phyloP scores from a whole-genome alignment of 2,113 vertebrate species.

The Gobio gobio region DNA sequence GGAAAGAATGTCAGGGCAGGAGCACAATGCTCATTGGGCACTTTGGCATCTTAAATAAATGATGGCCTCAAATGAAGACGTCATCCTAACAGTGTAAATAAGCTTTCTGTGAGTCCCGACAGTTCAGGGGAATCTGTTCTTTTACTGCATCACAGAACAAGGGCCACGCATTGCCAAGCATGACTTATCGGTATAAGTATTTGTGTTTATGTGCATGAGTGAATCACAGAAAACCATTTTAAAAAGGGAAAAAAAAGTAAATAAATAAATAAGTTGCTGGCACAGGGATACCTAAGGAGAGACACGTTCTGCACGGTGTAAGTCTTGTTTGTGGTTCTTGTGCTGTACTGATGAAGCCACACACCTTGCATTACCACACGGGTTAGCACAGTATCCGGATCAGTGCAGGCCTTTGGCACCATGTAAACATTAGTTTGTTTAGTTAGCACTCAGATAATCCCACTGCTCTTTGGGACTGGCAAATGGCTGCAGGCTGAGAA shows the following conservation, averaged over 20 bases:
- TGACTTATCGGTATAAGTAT: constrained; percentile 14
- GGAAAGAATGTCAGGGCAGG: not conserved
- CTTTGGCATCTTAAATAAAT: constrained; percentile 43
- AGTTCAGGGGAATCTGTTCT: constrained; percentile 58
- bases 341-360: constrained; percentile 74
- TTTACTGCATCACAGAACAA: constrained; percentile 49
- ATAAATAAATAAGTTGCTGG: constrained; percentile 51
- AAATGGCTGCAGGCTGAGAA: not conserved
- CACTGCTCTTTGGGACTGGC: constrained; percentile 6
- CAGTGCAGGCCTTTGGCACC: constrained; percentile 53
- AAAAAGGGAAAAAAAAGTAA: constrained; percentile 52
- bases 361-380: constrained; percentile 66
- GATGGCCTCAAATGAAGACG: constrained; percentile 58
- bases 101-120: constrained; percentile 59
- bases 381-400: constrained; percentile 64
- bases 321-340: constrained; percentile 64
- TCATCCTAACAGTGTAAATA: constrained; percentile 69
- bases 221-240: constrained; percentile 18
- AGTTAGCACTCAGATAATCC: constrained; percentile 47
- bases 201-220: constrained; percentile 31
- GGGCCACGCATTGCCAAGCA: constrained; percentile 45
- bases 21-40: constrained; percentile 32
- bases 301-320: constrained; percentile 47
- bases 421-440: constrained; percentile 49
- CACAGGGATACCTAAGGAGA: constrained; percentile 60